Evolutionary conservation across 2,797 vertebrate genomes (phyloP), one percentile per base, ranked within the genome.

Genomic region (Cossypha niveicapilla): DNA sequence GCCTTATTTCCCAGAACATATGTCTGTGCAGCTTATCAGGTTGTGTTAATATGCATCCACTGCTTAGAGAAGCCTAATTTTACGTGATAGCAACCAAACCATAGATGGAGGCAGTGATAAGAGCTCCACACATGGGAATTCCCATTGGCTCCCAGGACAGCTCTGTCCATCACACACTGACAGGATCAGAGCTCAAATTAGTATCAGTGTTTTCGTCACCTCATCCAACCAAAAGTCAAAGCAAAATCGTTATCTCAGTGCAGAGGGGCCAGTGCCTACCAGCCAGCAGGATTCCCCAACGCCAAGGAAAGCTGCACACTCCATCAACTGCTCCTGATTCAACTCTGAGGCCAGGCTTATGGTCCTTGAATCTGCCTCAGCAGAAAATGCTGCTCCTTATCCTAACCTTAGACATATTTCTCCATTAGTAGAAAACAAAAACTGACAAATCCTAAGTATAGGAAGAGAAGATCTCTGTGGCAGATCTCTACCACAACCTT

Each of bases 171-270:
- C 47, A 67, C 72, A 39, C 22, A 10, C 22, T 23, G 71, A 84
- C 57, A 71, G 86, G n/a, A 74, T n/a, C 63, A 63, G 74, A 83
- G 71, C 74, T 13, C 15, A 4, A 68, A 65, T 58, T 18, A 68
- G 11, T 23, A 74, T 34, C 78, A 67, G 48, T 47, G 86, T 21
- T 94, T 94, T 58, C 22, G 22, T 83, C 86, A 87, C 72, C 58
- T 74, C 81, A 83, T 16, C 86, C 88, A 74, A 71, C 11, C 80
- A 54, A 35, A 94, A 94, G 77, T 47, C 90, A 85, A 87, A 89
- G 67, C 71, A 72, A 53, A 72, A 51, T 34, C 51, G 13, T 45
- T 28, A 74, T 53, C 74, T 66, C 34, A 13, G 66, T 17, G 62
- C 51, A 32, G 47, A 79, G 60, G 4, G 48, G 86, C 47, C 83